These are phyloP conservation scores for Aldabrachelys gigantea DNA, from an alignment of 2,113 vertebrate species.

Conservation along the genomic window DNA sequence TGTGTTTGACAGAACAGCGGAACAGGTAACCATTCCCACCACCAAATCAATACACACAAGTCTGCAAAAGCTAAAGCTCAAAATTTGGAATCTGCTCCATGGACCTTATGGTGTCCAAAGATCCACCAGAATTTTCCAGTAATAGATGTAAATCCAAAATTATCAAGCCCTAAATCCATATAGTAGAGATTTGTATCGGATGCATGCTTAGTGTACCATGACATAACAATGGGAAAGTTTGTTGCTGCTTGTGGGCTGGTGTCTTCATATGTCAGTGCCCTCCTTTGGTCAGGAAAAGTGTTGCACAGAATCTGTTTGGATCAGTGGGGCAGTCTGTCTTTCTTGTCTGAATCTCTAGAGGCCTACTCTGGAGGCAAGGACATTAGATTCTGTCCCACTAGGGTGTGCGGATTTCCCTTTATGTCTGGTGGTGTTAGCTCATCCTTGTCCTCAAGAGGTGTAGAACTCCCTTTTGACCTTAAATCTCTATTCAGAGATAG, in stretches of 20 bases:
- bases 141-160: too few relatives aligned
- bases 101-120: background rate
- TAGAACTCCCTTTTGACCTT: background rate
- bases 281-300: background rate
- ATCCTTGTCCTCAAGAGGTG: background rate
- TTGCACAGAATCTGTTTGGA: background rate
- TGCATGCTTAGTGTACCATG: too few relatives aligned
- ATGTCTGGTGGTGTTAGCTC: background rate
- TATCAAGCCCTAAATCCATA: too few relatives aligned
- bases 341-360: background rate
- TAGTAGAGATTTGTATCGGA: too few relatives aligned
- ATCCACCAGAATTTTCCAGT: too few relatives aligned
- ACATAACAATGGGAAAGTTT: too few relatives aligned
- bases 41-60: background rate
- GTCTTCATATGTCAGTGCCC: background rate
- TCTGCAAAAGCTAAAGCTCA: background rate
- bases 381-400: background rate
- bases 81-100: background rate
- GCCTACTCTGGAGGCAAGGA: background rate
- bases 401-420: background rate
- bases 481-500: background rate
- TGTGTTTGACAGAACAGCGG: slow-evolving; percentile 6
- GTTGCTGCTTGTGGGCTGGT: too few relatives aligned
- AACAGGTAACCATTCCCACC: too few relatives aligned
- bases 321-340: background rate